Evolutionary conservation across 2,797 vertebrate species (phyloP), one percentile per base, ranked within the genome.

Genomic region (Anolis apletophallus): DNA sequence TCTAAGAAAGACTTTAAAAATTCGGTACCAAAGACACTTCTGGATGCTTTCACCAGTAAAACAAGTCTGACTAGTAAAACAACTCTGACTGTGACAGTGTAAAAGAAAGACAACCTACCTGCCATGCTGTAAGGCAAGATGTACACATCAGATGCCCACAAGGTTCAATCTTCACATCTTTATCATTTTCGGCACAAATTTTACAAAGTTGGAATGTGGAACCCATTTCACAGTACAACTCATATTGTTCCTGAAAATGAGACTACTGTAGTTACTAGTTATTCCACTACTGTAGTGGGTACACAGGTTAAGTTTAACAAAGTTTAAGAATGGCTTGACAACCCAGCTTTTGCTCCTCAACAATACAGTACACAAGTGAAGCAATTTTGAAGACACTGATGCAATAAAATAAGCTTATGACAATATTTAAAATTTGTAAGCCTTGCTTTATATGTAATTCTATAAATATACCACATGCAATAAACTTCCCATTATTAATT

Each of bases 211-310:
- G 97, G 90, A 97, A 97, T 5, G 97, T 97, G 50, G 97, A 97
- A 72, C 97, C 97, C 97, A 97, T 97, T 95, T 97, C 97, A 95
- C 97, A 97, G 89, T 97, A 97, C 55, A 97, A 90, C 93, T 97
- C 97, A 94, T 97, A 97, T 81, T 97, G 97, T 69, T 97, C 97
- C 97, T 97, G 93, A n/a, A 96, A 94, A 82, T 89, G 72, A 88
- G 85, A 21, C 74, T 69, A 68, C 8, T 29, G 13, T 46, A 84
- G 77, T 26, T n/a, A 54, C 61, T 64, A 64, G 9, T 64, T 11
- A 64, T 64, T 29, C 26, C 11, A 82, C 54, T 21, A 61, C 21
- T 79, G 57, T 23, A 79, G 59, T 77, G 75, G 26, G 36, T 73
- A 71, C 67, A 17, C 9, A 72, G 7, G 23, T 21, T 76, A 50